These are phyloP conservation scores for Celastrina argiolus DNA, from an alignment of 2,888 invertebrate genomes.

Conservation along the genomic window DNA sequence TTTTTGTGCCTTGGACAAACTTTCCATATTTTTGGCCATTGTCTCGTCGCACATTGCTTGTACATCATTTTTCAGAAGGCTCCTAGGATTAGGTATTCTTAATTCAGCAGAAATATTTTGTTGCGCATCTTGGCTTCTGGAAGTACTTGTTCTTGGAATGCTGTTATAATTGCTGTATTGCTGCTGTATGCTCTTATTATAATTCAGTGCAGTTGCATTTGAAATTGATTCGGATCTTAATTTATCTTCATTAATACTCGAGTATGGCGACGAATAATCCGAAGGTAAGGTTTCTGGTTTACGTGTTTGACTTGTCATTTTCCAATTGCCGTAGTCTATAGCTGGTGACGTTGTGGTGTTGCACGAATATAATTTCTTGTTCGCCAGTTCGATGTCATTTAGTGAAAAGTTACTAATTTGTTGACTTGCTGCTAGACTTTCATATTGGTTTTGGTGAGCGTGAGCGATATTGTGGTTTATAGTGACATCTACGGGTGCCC, in stretches of 20 bases:
- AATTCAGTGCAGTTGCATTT: constrained; percentile 48
- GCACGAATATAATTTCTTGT: constrained; percentile 62
- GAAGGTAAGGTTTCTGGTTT: constrained; percentile 60
- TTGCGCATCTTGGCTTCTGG: constrained; percentile 55
- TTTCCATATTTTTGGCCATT: constrained; percentile 52
- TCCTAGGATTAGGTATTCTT: constrained; percentile 66
- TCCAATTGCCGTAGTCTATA: constrained; percentile 68
- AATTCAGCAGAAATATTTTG: constrained; percentile 59
- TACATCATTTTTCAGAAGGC: constrained; percentile 53
- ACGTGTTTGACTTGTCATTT: constrained; percentile 55
- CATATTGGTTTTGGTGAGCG: constrained; percentile 64
- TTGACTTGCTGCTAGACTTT: constrained; percentile 49
- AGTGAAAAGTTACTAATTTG: constrained; percentile 56
- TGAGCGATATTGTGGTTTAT: constrained; percentile 55
- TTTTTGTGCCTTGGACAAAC: constrained; percentile 55
- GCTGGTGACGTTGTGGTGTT: constrained; percentile 50
- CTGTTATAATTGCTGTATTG: constrained; percentile 58
- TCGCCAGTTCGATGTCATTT: constrained; percentile 66
- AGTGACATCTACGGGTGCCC: constrained; percentile 46
- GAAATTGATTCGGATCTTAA: constrained; percentile 46
- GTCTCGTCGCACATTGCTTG: constrained; percentile 46
- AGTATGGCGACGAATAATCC: constrained; percentile 60
- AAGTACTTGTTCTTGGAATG: constrained; percentile 48
- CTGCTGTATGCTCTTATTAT: constrained; percentile 60
- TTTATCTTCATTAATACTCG: constrained; percentile 51